phyloP scores from a whole-genome alignment of 2,113 vertebrate species.

The Mesocricetus auratus region DNA sequence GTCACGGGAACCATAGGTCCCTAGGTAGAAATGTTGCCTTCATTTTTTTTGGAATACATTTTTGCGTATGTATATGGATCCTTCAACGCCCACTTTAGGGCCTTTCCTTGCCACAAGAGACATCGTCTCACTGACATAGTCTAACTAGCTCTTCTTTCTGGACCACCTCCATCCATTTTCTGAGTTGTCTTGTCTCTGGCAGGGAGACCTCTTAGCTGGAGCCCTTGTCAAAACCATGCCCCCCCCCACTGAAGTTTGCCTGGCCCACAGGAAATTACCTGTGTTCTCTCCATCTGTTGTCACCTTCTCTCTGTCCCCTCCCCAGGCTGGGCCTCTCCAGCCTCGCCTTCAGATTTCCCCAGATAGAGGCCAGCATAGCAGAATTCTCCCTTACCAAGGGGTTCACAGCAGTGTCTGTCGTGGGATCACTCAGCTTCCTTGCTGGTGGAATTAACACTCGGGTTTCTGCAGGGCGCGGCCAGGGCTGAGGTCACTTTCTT shows the following conservation, averaged over 20 bases:
- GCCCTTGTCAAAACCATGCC: not conserved
- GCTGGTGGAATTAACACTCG: not conserved
- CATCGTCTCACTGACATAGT: not conserved
- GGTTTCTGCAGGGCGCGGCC: not conserved
- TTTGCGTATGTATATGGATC: not conserved
- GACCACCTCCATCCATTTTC: not conserved
- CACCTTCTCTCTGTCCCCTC: not conserved
- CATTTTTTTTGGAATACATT: not conserved
- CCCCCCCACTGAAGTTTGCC: not conserved
- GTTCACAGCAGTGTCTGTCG: rapidly evolving
- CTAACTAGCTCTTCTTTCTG: not conserved
- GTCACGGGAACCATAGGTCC: not conserved
- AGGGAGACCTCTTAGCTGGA: not conserved
- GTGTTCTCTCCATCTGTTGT: rapidly evolving
- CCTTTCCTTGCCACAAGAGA: not conserved
- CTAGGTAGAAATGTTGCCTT: not conserved
- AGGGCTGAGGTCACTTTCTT: not conserved
- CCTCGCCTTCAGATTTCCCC: not conserved
- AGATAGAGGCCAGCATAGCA: not conserved
- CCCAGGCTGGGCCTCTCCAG: not conserved
- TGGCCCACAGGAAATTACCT: not conserved
- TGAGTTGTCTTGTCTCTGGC: not conserved
- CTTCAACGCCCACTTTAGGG: not conserved
- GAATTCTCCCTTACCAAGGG: rapidly evolving
- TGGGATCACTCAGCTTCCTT: not conserved